phyloP scores from a whole-genome alignment of 2,888 invertebrate genomes.

The Lydus trimaculatus region DNA sequence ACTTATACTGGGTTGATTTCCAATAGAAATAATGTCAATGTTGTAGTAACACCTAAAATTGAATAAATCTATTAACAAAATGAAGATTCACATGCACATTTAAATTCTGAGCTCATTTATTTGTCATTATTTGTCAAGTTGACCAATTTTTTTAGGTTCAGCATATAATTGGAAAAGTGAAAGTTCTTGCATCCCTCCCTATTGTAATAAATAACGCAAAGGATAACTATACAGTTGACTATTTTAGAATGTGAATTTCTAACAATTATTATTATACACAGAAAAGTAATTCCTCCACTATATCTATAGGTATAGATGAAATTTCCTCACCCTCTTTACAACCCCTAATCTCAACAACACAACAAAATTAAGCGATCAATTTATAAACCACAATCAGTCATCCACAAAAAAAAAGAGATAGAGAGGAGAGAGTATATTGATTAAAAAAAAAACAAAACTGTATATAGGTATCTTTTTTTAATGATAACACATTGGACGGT shows the following conservation, averaged over 20 bases:
- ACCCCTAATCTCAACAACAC: neutral
- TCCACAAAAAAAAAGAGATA: neutral
- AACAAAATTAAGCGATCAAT: neutral
- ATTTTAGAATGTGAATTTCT: neutral
- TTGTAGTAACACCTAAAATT: no score
- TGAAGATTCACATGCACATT: no score
- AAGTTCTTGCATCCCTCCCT: no score
- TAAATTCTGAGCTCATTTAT: no score
- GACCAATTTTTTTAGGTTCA: no score
- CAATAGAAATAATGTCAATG: no score
- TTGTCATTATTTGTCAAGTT: no score
- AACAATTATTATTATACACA: neutral
- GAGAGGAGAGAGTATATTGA: neutral
- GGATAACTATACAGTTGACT: no score
- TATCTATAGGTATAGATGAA: neutral
- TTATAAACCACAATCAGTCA: conserved; percentile 1
- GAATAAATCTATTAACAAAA: no score
- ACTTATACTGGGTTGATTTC: no score
- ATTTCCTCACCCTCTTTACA: neutral
- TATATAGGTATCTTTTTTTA: neutral
- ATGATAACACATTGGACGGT: conserved; percentile 1
- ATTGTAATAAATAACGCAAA: no score
- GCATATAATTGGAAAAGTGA: no score
- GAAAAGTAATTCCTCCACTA: neutral
- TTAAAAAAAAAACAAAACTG: neutral